phyloP scores from a whole-genome alignment of 1,140 invertebrate genomes.

The Zaprionus ornatus region DNA sequence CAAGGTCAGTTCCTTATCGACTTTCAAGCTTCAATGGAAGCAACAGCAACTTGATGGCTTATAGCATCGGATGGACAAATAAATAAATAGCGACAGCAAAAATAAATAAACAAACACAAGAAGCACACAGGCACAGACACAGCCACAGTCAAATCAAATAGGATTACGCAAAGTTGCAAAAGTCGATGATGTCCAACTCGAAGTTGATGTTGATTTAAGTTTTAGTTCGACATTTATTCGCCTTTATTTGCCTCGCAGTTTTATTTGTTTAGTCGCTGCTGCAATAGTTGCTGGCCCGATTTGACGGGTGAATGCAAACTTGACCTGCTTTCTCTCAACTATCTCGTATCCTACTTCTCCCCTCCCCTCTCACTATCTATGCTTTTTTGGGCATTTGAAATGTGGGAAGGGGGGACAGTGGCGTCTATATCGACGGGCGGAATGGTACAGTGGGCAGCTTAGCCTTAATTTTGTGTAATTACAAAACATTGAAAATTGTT shows the following conservation, averaged over 20 bases:
- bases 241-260: slow-evolving; percentile 45
- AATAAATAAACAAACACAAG: slow-evolving; percentile 45
- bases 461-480: slow-evolving; percentile 14
- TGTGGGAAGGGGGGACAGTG: not conserved
- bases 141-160: slow-evolving; percentile 45
- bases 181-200: not conserved
- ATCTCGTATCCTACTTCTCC: not conserved
- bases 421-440: not conserved
- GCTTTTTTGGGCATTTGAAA: not conserved
- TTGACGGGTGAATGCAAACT: slow-evolving; percentile 60
- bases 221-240: slow-evolving; percentile 30
- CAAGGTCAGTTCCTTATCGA: slow-evolving; percentile 28
- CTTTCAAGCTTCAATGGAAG: slow-evolving; percentile 46
- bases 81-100: slow-evolving; percentile 12
- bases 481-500: slow-evolving; percentile 6
- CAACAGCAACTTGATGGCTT: slow-evolving; percentile 32
- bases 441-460: slow-evolving; percentile 1
- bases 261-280: slow-evolving; percentile 54
- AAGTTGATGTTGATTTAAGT: slow-evolving; percentile 68
- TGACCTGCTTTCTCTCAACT: slow-evolving; percentile 57
- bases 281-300: slow-evolving; percentile 55
- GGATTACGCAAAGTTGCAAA: slow-evolving; percentile 75
- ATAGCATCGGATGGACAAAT: slow-evolving; percentile 11
- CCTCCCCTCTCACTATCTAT: not conserved
- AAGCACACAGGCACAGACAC: slow-evolving; percentile 16